These are phyloP conservation scores for Columba livia DNA, from an alignment of 2,113 vertebrate genomes.

Conservation along the genomic window DNA sequence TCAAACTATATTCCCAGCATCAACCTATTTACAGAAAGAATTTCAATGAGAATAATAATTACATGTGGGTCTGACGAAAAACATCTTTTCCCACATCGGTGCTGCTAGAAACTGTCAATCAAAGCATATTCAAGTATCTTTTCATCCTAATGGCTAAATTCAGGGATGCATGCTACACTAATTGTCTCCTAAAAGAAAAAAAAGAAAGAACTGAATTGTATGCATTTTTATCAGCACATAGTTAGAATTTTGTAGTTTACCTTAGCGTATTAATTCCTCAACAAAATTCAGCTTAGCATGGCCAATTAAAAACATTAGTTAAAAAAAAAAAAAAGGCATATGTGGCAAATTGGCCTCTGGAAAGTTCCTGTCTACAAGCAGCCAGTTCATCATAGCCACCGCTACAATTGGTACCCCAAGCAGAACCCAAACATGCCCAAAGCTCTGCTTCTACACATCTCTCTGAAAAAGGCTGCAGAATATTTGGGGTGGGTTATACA, in stretches of 20 bases:
- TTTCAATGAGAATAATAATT: constrained; percentile 42
- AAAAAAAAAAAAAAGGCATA: not conserved
- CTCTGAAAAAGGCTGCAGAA: not conserved
- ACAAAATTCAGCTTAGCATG: not conserved
- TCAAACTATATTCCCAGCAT: constrained; percentile 29
- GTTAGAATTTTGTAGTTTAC: not conserved
- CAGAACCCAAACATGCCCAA: fast-evolving
- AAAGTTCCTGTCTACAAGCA: not conserved
- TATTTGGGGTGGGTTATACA: not conserved
- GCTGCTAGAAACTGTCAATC: not conserved
- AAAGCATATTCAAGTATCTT: not conserved
- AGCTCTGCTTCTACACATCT: not conserved
- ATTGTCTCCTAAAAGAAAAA: constrained; percentile 35
- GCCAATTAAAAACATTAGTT: not conserved
- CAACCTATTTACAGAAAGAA: constrained; percentile 44
- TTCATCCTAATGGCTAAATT: constrained; percentile 50
- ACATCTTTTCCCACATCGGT: constrained; percentile 12
- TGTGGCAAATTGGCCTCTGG: not conserved
- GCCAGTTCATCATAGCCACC: not conserved
- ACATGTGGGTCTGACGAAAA: constrained; percentile 12
- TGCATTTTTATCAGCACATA: not conserved
- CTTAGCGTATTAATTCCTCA: not conserved
- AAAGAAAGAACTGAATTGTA: not conserved
- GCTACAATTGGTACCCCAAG: not conserved
- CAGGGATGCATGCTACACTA: not conserved